Evolutionary conservation across 2,797 vertebrate species (phyloP).

Genomic region (Anniella stebbinsi): DNA sequence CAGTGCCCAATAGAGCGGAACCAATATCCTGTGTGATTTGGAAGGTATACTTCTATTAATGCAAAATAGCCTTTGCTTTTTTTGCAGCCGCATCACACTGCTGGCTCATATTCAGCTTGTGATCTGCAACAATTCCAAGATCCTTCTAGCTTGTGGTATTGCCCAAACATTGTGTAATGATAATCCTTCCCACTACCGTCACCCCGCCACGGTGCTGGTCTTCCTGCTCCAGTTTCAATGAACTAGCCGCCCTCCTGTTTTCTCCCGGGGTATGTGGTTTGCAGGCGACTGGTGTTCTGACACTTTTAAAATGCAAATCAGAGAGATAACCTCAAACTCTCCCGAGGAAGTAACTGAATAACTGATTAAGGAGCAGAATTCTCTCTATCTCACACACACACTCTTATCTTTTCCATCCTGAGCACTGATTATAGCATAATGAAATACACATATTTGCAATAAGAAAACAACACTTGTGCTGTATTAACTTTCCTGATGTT

Average conservation of each 20-base stretch:
- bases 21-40: too few species aligned
- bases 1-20: too few species aligned
- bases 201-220: too few species aligned
- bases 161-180: too few species aligned
- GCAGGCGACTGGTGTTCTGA: background rate
- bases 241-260: too few species aligned
- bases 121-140: too few species aligned
- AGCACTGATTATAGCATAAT: conserved; percentile 34
- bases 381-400: background rate
- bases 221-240: background rate
- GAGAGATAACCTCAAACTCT: background rate
- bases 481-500: conserved; percentile 39
- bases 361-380: background rate
- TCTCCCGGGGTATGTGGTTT: background rate
- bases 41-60: too few species aligned
- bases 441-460: conserved; percentile 23
- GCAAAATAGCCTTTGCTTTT: too few species aligned
- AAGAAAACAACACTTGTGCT: conserved; percentile 33
- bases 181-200: background rate
- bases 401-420: conserved; percentile 27
- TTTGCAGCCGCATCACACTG: too few species aligned
- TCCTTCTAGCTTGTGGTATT: too few species aligned
- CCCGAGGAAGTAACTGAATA: background rate
- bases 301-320: conserved; percentile 33
- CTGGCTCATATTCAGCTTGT: too few species aligned